Conservation (phyloP, 64 coral and sea anemone genomes). For the Pachyseris speciosa region DNA sequence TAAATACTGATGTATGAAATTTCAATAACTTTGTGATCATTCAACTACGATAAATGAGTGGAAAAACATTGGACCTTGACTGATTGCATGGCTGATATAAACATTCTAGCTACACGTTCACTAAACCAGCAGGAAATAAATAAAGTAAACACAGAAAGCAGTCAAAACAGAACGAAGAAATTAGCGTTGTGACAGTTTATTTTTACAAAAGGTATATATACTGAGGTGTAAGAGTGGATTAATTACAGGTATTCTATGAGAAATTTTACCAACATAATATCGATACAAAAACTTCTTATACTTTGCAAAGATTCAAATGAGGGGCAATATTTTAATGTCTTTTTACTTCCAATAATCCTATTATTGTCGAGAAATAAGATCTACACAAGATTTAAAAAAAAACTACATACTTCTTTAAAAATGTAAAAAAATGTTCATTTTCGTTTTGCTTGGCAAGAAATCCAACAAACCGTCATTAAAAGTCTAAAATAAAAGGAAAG, state of each 20-base stretch:
- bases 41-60: no score
- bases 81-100: no score
- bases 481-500: neutral
- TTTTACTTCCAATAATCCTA: no score
- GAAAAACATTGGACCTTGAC: no score
- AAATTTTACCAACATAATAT: neutral
- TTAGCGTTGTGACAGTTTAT: neutral
- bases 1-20: no score
- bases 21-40: no score
- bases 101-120: neutral
- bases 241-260: neutral
- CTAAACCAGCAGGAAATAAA: neutral
- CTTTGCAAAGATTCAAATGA: neutral
- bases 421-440: neutral
- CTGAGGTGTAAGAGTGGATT: neutral
- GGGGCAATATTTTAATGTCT: no score
- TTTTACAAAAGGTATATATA: constrained; percentile 1
- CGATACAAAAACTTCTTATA: neutral
- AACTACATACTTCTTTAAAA: neutral
- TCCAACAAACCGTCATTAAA: neutral
- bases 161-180: neutral
- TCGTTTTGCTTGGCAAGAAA: neutral
- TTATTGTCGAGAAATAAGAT: neutral
- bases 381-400: neutral
- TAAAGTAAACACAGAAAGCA: neutral